Conservation (phyloP, 2,888 invertebrate species). For the Dynastes maya region DNA sequence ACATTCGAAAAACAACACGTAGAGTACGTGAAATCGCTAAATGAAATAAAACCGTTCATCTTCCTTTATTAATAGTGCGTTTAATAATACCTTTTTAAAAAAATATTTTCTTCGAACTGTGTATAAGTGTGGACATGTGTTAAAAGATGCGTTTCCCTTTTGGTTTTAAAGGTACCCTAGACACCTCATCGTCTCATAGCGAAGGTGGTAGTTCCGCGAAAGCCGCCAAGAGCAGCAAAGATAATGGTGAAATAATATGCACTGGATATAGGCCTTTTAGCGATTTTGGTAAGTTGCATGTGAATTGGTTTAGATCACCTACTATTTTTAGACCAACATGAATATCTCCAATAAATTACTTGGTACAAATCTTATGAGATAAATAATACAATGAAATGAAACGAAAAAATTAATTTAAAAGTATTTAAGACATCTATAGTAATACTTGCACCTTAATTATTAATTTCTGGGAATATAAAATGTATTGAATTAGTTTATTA, state of each 20-base stretch:
- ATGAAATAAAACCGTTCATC: not conserved
- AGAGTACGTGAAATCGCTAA: not conserved
- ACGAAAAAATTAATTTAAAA: too few species aligned
- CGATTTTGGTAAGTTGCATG: conserved; percentile 43
- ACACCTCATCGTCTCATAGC: not conserved
- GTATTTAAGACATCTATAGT: too few species aligned
- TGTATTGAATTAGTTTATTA: too few species aligned
- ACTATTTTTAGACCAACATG: not conserved
- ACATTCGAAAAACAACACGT: not conserved
- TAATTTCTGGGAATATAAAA: too few species aligned
- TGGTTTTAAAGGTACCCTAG: conserved; percentile 48
- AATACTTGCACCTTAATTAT: too few species aligned
- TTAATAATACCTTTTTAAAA: not conserved
- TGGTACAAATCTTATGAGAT: too few species aligned
- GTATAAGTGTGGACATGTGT: conserved; percentile 4
- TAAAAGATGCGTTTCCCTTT: conserved; percentile 49
- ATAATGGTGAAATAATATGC: conserved; percentile 26
- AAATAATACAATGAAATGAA: too few species aligned
- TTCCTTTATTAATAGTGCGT: not conserved
- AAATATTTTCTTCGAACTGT: too few species aligned
- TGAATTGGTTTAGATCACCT: not conserved
- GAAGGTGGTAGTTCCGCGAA: conserved; percentile 5
- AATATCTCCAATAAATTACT: not conserved
- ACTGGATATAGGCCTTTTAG: conserved; percentile 29
- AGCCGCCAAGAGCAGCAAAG: conserved; percentile 21